Base-by-base conservation (phyloP, 1,140 invertebrate genomes). In the Drosophila kepulauana region DNA sequence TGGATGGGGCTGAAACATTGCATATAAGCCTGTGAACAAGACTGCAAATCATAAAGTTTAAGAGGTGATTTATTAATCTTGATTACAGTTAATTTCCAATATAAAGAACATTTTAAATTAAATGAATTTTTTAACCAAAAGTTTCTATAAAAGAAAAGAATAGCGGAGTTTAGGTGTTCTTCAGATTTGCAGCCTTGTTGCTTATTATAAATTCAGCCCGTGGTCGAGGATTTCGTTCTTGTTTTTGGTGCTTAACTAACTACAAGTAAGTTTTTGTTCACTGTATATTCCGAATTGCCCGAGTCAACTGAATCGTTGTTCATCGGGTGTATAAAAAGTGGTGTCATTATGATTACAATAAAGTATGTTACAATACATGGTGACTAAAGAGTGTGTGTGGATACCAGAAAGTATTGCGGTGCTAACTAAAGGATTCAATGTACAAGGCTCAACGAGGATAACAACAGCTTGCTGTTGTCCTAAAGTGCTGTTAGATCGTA, bases 401-500 rank as follows among this genome's bases (percentile, higher is more conserved):
- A n/a, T 54, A 52, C 16, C 41, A 13, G 58, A 68, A 73, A 66
- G 64, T 66, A 48, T 68, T 61, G 76, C 75, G 51, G 64, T 61
- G 43, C 64, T 73, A 68, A 75, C 64, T 75, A 43, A 74, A 78
- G 56, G 57, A 77, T 74, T 71, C 70, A 68, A 58, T 78, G 30
- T 58, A 71, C 73, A 65, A 59, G 65, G 59, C 52, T 63, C 41
- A 68, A 16, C 25, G 16, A 20, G 49, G 28, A 15, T 16, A 30
- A 7, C 4, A 30, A 45, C 6, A 1, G 38, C 11, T 41, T 28
- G 13, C 38, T 41, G 11, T 75, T 41, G 11, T 65, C 72, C 95
- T 96, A 96, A 93, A 96, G 94, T 6, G 95, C 93, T 59, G 96
- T 96, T 41, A 96, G 94, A 62, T 95, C 96, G 78, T 96, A 96